Base-by-base conservation (phyloP, 2,888 invertebrate species). In the Nezara viridula region DNA sequence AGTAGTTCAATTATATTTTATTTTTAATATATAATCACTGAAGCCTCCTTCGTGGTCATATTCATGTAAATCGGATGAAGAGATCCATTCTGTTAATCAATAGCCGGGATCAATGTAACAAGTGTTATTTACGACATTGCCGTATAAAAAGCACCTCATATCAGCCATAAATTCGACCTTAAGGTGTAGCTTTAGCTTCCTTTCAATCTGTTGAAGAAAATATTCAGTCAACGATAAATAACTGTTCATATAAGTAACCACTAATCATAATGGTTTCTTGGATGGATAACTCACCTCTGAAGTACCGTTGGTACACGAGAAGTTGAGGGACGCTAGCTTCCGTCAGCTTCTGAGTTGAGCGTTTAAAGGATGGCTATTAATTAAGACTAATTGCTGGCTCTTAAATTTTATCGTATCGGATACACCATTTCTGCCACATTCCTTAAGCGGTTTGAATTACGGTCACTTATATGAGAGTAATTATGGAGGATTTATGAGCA, bases 401-500 rank as follows among this genome's bases (percentile, higher is more conserved):
- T 73, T 73, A 73, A 73, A 32, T 73, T 73, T 73, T 73, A 73
- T 73, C 32, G 66, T 2, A 37, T 73, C 19, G 9, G 19, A 32
- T 73, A 73, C 66, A 73, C 66, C 32, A 73, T 73, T 73, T 73
- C 66, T 73, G 66, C 66, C 66, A 73, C 32, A 73, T 73, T 73
- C 66, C 66, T 6, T 21, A 32, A 1, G 19, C 0, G 6, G 6
- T 19, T 73, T 73, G 66, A 73, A 73, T 73, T 73, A 73, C 66
- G 66, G 21, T 19, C 66, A 19, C 66, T 73, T 73, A 66, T 66
- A 5, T 6, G 19, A 66, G 66, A 32, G 66, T 66, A 66, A 73
- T 73, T 73, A 73, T 14, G 37, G 66, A 73, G 19, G 37, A 73
- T 73, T 73, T 73, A 73, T 37, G 66, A 73, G 5, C 19, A 19